Percentiles rank a stretch among this genome's conserved stretches.
Conservation (phyloP, 2,113 vertebrate genomes). For the Melospiza georgiana region DNA sequence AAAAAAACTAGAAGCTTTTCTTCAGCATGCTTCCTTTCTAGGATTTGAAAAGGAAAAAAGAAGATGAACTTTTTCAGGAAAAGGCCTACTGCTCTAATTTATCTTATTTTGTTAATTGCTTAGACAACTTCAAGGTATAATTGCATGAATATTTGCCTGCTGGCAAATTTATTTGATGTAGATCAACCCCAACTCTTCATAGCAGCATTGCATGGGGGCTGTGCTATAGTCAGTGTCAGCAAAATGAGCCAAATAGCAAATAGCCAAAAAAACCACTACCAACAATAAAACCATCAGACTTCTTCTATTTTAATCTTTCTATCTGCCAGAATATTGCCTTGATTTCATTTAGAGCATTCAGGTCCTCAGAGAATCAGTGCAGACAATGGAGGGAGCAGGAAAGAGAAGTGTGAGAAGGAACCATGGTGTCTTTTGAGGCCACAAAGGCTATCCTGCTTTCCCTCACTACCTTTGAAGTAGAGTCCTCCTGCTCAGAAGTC, state of each 20-base stretch:
- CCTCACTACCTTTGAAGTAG: neutral
- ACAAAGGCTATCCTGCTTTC: neutral
- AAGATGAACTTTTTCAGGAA: neutral
- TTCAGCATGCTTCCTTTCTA: neutral
- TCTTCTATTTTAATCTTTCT: neutral
- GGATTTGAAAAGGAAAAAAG: neutral
- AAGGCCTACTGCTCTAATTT: neutral
- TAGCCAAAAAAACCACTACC: fast-evolving
- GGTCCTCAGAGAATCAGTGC: neutral
- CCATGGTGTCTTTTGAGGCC: fast-evolving
- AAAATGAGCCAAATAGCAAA: neutral
- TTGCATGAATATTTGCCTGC: neutral
- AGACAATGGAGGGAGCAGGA: neutral
- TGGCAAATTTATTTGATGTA: neutral
- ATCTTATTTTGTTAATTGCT: neutral
- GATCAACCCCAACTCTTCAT: neutral
- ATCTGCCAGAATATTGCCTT: neutral
- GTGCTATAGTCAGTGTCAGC: neutral
- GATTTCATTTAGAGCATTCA: neutral
- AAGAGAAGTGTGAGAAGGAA: neutral
- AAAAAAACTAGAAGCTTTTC: neutral
- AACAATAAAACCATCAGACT: neutral
- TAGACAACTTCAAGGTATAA: neutral
- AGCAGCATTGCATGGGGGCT: neutral
- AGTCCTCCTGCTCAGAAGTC: neutral